Base-by-base conservation (phyloP, 2,113 vertebrate genomes). In the Nestor notabilis region DNA sequence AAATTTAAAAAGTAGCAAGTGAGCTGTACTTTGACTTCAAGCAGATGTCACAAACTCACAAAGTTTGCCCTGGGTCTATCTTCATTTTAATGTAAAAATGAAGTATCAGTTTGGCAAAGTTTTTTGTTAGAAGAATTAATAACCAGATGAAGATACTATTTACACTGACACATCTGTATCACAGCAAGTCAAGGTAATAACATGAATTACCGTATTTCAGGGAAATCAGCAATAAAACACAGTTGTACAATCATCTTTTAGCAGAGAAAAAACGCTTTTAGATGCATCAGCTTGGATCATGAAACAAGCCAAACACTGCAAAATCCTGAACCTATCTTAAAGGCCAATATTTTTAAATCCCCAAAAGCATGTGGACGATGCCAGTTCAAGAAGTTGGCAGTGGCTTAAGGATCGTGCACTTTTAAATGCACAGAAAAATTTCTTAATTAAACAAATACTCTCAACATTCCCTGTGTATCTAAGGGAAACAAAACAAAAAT, bases 331-430 rank as follows among this genome's bases (percentile, higher is more conserved):
- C 6, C 28, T 23, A 31, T 66, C 50, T 37, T 37, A 60, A 89
- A 84, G 50, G 20, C 3, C 10, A 41, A 1, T 37, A 58, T 46
- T 78, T 88, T 15, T 78, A 10, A 84, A 70, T 16, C 74, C 6
- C 35, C 50, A 16, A 82, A 93, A n/a, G 0, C 33, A 68, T 0
- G 1, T 3, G 82, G 11, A 85, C 2, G 1, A 78, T 27, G 69
- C 3, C 44, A 55, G 4, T 18, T 82, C n/a, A 63, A 18, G 37
- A 55, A 78, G 25, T 0, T 72, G 55, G 9, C 35, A 69, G 31
- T 4, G 5, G 27, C 20, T 17, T 23, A 78, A 8, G 14, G n/a
- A 80, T n/a, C 12, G 20, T 43, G 10, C 27, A 50, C 33, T 77
- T 72, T 31, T 23, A 76, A 76, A 65, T 20, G 29, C 17, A 72